These are phyloP conservation scores for Diplodus sargus DNA, from an alignment of 2,797 vertebrate genomes.

Conservation along the genomic window DNA sequence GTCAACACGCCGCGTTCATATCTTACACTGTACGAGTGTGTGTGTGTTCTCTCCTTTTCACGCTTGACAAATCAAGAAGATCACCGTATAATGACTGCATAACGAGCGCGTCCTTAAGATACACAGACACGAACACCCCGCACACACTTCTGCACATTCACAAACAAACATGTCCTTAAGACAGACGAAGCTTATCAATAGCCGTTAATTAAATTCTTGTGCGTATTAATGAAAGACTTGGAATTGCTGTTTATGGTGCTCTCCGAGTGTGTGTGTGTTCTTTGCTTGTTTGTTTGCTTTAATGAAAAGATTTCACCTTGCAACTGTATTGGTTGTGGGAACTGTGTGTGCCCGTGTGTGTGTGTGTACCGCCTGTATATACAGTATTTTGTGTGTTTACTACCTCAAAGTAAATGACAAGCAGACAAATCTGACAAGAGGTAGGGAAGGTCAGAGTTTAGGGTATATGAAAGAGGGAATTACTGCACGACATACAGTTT, in stretches of 20 bases:
- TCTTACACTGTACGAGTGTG: conserved; percentile 43
- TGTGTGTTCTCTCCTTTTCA: conserved; percentile 58
- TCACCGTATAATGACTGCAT: conserved; percentile 67
- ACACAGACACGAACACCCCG: conserved; percentile 46
- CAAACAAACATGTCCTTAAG: conserved; percentile 83
- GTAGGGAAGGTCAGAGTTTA: neutral
- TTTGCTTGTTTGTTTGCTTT: conserved; percentile 71
- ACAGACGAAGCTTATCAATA: conserved; percentile 79
- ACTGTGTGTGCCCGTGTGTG: neutral
- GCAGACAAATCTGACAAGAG: conserved; percentile 15
- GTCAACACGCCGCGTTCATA: conserved; percentile 54
- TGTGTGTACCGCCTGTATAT: neutral
- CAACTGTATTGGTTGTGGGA: conserved; percentile 25
- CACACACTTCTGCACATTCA: conserved; percentile 50
- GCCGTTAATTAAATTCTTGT: conserved; percentile 83
- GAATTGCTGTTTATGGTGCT: conserved; percentile 55
- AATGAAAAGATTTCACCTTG: conserved; percentile 82
- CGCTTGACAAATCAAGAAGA: conserved; percentile 77
- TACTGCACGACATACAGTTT: too few relatives aligned
- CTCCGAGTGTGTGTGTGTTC: conserved; percentile 31
- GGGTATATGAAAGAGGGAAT: neutral
- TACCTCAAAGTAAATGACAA: conserved; percentile 43
- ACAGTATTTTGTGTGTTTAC: conserved; percentile 26
- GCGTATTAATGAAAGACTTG: conserved; percentile 73
- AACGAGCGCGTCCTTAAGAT: conserved; percentile 71